Conservation (phyloP, 2,888 invertebrate genomes). For the Acleris emargana region DNA sequence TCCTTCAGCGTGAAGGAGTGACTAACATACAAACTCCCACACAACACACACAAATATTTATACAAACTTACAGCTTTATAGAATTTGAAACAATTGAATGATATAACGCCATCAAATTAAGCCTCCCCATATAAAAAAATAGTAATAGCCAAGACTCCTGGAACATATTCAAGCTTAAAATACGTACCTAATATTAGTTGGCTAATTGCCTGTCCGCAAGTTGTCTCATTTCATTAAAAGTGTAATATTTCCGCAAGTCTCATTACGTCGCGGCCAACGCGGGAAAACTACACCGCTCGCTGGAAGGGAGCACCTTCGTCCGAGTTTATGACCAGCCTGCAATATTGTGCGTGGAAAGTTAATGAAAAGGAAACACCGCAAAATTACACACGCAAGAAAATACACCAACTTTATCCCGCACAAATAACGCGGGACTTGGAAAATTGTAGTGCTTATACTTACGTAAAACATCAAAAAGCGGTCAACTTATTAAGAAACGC, state of each 20-base stretch:
- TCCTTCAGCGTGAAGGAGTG: too few species aligned
- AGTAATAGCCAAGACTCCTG: too few species aligned
- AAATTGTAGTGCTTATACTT: slow-evolving; percentile 7
- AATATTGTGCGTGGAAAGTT: slow-evolving; percentile 79
- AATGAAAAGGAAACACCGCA: slow-evolving; percentile 52
- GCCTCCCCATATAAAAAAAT: too few species aligned
- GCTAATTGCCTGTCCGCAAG: slow-evolving; percentile 40
- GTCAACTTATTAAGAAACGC: slow-evolving; percentile 12
- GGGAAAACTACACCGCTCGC: slow-evolving; percentile 49
- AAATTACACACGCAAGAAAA: slow-evolving; percentile 41
- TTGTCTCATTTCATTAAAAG: slow-evolving; percentile 68
- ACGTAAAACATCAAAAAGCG: slow-evolving; percentile 1
- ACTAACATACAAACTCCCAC: too few species aligned
- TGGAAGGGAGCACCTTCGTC: slow-evolving; percentile 58
- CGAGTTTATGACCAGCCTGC: slow-evolving; percentile 70
- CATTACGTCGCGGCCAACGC: slow-evolving; percentile 59
- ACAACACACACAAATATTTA: too few species aligned
- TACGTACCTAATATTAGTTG: slow-evolving; percentile 21
- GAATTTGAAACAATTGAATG: too few species aligned
- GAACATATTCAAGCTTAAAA: slow-evolving; percentile 2
- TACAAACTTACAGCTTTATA: too few species aligned
- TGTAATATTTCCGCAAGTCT: slow-evolving; percentile 69
- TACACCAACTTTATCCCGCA: slow-evolving; percentile 30
- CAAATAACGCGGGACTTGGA: slow-evolving; percentile 22
- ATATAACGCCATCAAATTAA: too few species aligned